Percentiles rank a stretch among this genome's conserved stretches.
Evolutionary conservation across 2,113 vertebrate species (phyloP).

Genomic region (Opisthocomus hoazin): DNA sequence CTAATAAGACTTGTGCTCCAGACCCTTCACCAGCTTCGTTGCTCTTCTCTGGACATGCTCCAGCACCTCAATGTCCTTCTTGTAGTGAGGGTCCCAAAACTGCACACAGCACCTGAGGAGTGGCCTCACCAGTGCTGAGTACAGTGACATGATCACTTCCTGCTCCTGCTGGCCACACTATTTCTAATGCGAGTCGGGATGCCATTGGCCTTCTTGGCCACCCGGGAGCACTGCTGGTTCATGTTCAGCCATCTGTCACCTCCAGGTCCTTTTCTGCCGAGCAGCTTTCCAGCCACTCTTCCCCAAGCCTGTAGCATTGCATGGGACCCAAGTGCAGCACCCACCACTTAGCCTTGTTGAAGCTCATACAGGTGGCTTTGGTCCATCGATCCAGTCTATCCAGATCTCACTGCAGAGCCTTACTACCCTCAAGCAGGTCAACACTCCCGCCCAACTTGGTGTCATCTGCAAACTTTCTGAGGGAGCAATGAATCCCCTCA

Average conservation of each 20-base stretch:
- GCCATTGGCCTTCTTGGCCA: no score
- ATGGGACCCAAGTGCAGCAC: neutral
- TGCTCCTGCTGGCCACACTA: neutral
- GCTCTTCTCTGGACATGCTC: neutral
- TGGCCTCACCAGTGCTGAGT: neutral
- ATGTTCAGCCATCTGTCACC: neutral
- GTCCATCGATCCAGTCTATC: neutral
- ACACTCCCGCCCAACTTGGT: neutral
- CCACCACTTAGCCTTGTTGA: neutral
- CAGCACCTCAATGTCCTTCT: neutral
- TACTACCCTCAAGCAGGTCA: neutral
- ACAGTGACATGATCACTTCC: neutral
- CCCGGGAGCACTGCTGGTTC: neutral
- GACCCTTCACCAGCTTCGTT: neutral
- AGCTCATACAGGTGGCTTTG: neutral
- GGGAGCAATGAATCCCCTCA: neutral
- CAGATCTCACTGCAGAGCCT: neutral
- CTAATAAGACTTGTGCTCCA: neutral
- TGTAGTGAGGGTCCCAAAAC: neutral
- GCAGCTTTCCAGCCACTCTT: neutral
- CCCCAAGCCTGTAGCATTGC: neutral
- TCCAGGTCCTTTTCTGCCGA: accelerated
- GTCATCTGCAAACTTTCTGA: neutral
- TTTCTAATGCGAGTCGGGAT: neutral
- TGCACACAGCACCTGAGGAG: neutral